A percentile compares a stretch with the other conserved stretches of the same genome.
Conservation (phyloP, 2,113 vertebrate species). For the Cercopithecus mona region DNA sequence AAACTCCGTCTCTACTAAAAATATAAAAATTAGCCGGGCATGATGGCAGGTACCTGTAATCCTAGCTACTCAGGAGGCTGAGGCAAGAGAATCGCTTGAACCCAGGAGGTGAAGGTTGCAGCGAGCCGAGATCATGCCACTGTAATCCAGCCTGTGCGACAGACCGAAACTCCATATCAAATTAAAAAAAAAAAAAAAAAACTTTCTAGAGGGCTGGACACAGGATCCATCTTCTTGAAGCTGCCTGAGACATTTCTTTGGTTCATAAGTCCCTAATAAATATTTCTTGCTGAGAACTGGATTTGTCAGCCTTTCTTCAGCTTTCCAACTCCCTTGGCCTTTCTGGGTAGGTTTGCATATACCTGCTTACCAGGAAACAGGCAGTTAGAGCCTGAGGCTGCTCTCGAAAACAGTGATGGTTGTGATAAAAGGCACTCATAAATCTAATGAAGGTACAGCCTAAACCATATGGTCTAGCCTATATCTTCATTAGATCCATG, state of each 20-base stretch:
- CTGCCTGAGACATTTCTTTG: neutral
- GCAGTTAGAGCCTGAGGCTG: neutral
- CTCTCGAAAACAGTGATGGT: neutral
- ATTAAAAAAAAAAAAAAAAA: too few species aligned
- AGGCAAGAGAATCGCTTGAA: too few species aligned
- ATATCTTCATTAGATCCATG: too few species aligned
- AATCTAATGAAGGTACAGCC: neutral
- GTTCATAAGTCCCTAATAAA: neutral
- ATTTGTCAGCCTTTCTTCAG: neutral
- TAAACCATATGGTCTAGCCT: neutral
- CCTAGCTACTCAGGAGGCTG: too few species aligned
- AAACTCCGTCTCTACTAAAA: too few species aligned
- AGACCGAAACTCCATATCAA: too few species aligned
- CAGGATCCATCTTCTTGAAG: neutral
- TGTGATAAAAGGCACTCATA: neutral
- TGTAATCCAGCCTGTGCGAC: too few species aligned
- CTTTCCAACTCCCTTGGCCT: neutral
- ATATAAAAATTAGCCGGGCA: too few species aligned
- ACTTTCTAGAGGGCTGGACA: neutral
- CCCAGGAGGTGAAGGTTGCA: too few species aligned
- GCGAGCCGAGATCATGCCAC: too few species aligned
- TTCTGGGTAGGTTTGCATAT: neutral
- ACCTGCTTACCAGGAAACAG: neutral
- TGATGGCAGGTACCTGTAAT: too few species aligned
- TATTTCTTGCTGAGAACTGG: neutral